Evolutionary conservation across 2,888 invertebrate genomes (phyloP).

Genomic region (Megamerina dolium): DNA sequence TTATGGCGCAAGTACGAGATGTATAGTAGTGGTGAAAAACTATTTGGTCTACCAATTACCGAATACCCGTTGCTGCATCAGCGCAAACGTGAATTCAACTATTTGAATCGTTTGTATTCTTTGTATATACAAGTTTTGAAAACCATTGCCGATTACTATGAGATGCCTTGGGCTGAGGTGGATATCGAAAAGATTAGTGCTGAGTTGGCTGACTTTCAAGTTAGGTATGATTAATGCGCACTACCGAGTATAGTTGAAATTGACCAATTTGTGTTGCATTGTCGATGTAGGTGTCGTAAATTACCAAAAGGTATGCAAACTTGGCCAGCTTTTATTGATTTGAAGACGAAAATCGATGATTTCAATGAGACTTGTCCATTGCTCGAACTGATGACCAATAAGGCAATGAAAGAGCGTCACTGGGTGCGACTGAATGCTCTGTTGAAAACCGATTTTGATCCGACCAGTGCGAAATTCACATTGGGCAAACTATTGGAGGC

Average conservation of each 20-base stretch:
- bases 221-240: slow-evolving; percentile 62
- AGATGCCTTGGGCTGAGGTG: slow-evolving; percentile 76
- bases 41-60: slow-evolving; percentile 77
- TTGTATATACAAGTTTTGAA: slow-evolving; percentile 76
- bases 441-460: slow-evolving; percentile 63
- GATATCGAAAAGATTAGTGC: slow-evolving; percentile 74
- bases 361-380: slow-evolving; percentile 84
- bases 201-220: slow-evolving; percentile 77
- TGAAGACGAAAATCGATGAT: slow-evolving; percentile 85
- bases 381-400: slow-evolving; percentile 81
- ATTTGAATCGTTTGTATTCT: slow-evolving; percentile 74
- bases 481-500: slow-evolving; percentile 79
- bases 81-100: slow-evolving; percentile 76
- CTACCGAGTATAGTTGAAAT: too few relatives aligned
- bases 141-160: slow-evolving; percentile 79
- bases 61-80: slow-evolving; percentile 75
- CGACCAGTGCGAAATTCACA: slow-evolving; percentile 73
- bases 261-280: not conserved
- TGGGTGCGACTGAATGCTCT: slow-evolving; percentile 60
- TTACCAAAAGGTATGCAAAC: slow-evolving; percentile 79
- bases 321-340: slow-evolving; percentile 80
- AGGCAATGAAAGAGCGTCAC: slow-evolving; percentile 76
- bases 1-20: slow-evolving; percentile 75
- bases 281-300: slow-evolving; percentile 62
- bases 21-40: slow-evolving; percentile 74